phyloP scores from a whole-genome alignment of 2,888 invertebrate species.

The Diloba caeruleocephala region DNA sequence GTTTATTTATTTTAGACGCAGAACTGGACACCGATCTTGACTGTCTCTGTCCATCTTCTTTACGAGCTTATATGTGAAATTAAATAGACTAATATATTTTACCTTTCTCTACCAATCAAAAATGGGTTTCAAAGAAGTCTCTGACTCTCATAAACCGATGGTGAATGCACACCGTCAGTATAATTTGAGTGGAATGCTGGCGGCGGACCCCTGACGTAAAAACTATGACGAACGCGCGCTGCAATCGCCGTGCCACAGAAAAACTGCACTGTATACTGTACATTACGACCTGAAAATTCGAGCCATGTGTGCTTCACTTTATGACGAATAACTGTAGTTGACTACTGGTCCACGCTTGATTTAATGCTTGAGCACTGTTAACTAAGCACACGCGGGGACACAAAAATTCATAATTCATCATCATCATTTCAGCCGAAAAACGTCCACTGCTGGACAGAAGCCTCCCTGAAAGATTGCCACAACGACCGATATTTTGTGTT shows the following conservation, averaged over 20 bases:
- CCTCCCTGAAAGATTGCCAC: no score
- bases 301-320: conserved; percentile 19
- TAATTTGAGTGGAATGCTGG: conserved; percentile 82
- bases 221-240: conserved; percentile 74
- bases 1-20: no score
- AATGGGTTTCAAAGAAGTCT: not conserved
- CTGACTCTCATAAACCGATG: conserved; percentile 29
- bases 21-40: no score
- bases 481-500: no score
- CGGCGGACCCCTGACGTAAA: conserved; percentile 69
- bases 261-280: conserved; percentile 48
- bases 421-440: no score
- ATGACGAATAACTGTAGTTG: conserved; percentile 3
- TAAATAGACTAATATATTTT: no score
- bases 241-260: conserved; percentile 42
- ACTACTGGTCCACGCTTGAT: not conserved
- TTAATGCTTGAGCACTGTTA: no score
- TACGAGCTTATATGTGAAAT: no score
- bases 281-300: conserved; percentile 40
- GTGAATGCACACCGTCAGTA: conserved; percentile 58
- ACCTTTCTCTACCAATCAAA: not conserved
- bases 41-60: no score
- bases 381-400: no score
- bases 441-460: no score
- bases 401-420: no score